Percentiles rank a stretch among this genome's conserved stretches.
phyloP scores from a whole-genome alignment of 2,113 vertebrate species.

The Pterophyllum scalare region DNA sequence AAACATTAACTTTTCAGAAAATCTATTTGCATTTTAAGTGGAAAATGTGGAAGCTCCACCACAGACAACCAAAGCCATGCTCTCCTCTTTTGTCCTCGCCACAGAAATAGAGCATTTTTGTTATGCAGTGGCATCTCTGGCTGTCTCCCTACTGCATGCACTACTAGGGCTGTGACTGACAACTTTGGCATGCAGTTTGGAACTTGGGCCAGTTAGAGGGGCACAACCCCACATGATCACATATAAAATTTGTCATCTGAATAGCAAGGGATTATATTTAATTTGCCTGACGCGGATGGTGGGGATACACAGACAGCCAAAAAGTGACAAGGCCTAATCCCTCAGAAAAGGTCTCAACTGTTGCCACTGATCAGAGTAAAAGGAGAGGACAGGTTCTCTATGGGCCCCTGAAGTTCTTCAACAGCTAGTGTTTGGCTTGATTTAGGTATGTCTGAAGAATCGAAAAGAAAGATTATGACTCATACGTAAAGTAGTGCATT shows the following conservation, averaged over 20 bases:
- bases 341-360: constrained; percentile 61
- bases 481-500: constrained; percentile 51
- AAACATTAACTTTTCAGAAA: constrained; percentile 1
- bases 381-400: constrained; percentile 51
- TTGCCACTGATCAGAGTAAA: constrained; percentile 64
- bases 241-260: constrained; percentile 77
- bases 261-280: constrained; percentile 75
- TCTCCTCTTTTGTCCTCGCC: constrained; percentile 27
- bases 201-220: constrained; percentile 54
- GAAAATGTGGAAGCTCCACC: constrained; percentile 28
- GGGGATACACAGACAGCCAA: constrained; percentile 68
- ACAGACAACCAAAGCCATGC: constrained; percentile 13
- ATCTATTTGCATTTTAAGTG: constrained; percentile 11
- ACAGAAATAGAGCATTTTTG: constrained; percentile 61
- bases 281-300: constrained; percentile 69
- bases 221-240: constrained; percentile 66
- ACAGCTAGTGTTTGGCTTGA: constrained; percentile 8
- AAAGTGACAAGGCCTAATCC: constrained; percentile 75
- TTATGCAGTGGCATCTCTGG: constrained; percentile 54
- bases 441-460: constrained; percentile 23
- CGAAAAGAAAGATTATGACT: constrained; percentile 25
- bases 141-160: constrained; percentile 31
- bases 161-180: constrained; percentile 70
- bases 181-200: constrained; percentile 68
- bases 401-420: constrained; percentile 37